Percentiles rank a stretch among this genome's conserved stretches.
phyloP scores from a whole-genome alignment of 2,888 invertebrate genomes.

The Beris chalybata region DNA sequence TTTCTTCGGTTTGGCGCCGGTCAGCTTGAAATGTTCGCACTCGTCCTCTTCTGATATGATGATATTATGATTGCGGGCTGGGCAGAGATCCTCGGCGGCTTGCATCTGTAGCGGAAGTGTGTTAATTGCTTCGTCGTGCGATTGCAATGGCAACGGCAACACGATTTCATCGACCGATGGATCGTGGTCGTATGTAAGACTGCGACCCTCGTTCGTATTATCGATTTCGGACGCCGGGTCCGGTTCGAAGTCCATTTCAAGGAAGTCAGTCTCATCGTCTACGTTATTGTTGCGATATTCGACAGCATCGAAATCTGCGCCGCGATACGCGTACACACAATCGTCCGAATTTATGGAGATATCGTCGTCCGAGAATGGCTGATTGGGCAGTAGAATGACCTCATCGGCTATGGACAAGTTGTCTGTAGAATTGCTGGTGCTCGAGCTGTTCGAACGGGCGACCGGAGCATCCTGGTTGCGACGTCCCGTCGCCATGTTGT shows the following conservation, averaged over 20 bases:
- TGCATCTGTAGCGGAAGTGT: background rate
- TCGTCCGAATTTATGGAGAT: conserved; percentile 54
- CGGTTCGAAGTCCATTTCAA: conserved; percentile 57
- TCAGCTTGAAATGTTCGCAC: conserved; percentile 32
- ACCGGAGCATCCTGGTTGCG: conserved; percentile 1
- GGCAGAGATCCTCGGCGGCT: background rate
- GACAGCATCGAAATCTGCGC: conserved; percentile 50
- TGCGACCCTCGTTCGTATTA: conserved; percentile 22
- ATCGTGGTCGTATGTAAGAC: background rate
- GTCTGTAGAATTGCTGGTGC: conserved; percentile 53
- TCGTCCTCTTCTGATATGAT: conserved; percentile 15
- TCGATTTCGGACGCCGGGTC: conserved; percentile 55
- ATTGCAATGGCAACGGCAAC: conserved; percentile 5
- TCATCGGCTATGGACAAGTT: conserved; percentile 51
- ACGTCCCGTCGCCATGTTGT: background rate
- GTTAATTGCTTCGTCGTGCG: background rate
- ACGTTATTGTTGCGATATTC: conserved; percentile 39
- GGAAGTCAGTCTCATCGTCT: conserved; percentile 56
- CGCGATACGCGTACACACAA: conserved; percentile 55
- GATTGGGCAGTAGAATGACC: conserved; percentile 48
- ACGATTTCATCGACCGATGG: conserved; percentile 4
- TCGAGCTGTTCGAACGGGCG: conserved; percentile 45
- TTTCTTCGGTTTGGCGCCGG: conserved; percentile 53
- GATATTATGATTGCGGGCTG: conserved; percentile 1
- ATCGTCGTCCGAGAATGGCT: conserved; percentile 48